These are phyloP conservation scores for Petromus typicus DNA, from an alignment of 2,113 vertebrate genomes.

Conservation along the genomic window DNA sequence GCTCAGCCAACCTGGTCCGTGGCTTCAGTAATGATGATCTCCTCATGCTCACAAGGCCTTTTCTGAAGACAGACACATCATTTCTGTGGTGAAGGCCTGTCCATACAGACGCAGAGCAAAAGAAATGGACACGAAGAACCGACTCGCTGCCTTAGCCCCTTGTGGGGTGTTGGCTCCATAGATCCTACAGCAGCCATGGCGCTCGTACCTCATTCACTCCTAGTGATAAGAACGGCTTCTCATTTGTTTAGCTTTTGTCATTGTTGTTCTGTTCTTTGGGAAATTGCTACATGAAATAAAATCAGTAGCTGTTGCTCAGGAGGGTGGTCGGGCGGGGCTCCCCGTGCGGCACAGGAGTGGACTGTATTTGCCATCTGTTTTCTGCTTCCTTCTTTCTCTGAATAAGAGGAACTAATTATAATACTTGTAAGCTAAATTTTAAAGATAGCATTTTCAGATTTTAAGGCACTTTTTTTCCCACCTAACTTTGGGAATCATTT, in stretches of 20 bases:
- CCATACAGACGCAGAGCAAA: not conserved
- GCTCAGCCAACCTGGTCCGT: not conserved
- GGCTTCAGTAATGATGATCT: not conserved
- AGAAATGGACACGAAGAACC: not conserved
- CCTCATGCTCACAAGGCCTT: not conserved
- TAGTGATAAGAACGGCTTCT: not conserved
- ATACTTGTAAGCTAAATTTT: conserved; percentile 14
- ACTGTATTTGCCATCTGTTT: not conserved
- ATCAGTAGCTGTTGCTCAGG: not conserved
- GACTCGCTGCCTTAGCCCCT: not conserved
- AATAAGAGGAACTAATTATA: not conserved
- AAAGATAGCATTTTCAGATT: not conserved
- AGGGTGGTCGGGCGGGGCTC: not conserved
- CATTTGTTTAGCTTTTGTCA: not conserved
- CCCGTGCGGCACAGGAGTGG: not conserved
- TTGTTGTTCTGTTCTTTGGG: not conserved
- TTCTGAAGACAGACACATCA: not conserved
- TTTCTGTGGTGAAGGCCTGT: not conserved
- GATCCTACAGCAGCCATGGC: too few relatives aligned
- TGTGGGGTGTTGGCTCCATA: not conserved
- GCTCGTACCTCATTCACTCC: not conserved
- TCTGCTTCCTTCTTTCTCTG: not conserved
- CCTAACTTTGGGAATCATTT: not conserved
- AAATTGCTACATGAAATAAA: not conserved
- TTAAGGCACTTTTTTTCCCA: not conserved